A percentile compares a stretch with the other conserved stretches of the same genome.
These are phyloP conservation scores for Saturnia japonica DNA, from an alignment of 2,888 invertebrate species.

Conservation along the genomic window DNA sequence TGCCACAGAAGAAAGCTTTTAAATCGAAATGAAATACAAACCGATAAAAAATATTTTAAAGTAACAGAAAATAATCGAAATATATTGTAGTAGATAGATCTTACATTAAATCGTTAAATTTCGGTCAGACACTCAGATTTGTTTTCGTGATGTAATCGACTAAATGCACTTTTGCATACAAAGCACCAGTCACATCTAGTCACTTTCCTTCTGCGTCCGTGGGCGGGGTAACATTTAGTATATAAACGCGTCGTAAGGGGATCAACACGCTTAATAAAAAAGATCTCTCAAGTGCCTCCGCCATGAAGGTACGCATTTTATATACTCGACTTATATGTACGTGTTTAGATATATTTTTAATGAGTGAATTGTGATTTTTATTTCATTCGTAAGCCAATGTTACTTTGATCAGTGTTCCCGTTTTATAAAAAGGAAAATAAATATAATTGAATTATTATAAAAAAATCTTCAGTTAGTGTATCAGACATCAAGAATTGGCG, in stretches of 20 bases:
- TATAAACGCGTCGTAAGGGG: slow-evolving; percentile 63
- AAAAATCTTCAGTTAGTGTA: background rate
- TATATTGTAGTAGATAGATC: background rate
- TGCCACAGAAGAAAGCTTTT: background rate
- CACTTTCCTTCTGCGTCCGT: slow-evolving; percentile 59
- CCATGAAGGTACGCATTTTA: slow-evolving; percentile 66
- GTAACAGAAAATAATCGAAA: background rate
- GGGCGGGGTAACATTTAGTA: slow-evolving; percentile 66
- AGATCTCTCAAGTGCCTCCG: slow-evolving; percentile 56
- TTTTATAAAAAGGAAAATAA: background rate
- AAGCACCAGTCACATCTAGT: slow-evolving; percentile 54
- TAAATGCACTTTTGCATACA: slow-evolving; percentile 29
- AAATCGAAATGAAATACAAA: background rate
- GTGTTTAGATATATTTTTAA: background rate
- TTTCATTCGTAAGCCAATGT: slow-evolving; percentile 9
- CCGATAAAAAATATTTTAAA: background rate
- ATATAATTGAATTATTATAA: background rate
- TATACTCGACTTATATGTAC: slow-evolving; percentile 30
- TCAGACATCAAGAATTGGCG: background rate
- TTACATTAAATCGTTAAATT: slow-evolving; percentile 15
- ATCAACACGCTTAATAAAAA: slow-evolving; percentile 56
- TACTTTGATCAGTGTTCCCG: slow-evolving; percentile 4
- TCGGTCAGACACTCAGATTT: slow-evolving; percentile 1
- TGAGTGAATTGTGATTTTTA: slow-evolving; percentile 14
- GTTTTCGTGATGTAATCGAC: slow-evolving; percentile 15